Evolutionary conservation across 2,888 invertebrate species (phyloP).

Genomic region (Rapana venosa): DNA sequence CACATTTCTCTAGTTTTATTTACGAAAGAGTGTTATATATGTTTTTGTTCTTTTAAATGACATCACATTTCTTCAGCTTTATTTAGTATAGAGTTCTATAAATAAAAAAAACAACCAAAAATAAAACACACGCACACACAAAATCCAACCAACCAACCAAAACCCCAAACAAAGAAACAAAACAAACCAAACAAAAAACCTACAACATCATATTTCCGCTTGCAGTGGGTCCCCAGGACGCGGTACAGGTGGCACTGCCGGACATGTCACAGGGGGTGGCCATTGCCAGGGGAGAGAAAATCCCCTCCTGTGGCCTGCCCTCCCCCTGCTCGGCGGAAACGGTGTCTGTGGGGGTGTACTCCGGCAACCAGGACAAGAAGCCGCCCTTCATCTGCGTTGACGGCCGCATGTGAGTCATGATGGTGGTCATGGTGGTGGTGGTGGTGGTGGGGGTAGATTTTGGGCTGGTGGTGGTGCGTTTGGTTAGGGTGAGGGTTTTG

Average conservation of each 20-base stretch:
- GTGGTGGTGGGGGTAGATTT: not conserved
- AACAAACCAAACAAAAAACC: no score
- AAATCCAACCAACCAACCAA: no score
- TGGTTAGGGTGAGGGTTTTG: not conserved
- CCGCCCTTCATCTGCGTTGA: constrained; percentile 81
- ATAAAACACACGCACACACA: no score
- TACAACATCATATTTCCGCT: not conserved
- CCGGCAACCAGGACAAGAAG: constrained; percentile 80
- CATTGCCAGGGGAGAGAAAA: constrained; percentile 63
- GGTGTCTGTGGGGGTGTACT: constrained; percentile 79
- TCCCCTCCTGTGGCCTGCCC: constrained; percentile 79
- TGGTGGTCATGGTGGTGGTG: no score
- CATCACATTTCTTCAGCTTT: no score
- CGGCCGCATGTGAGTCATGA: constrained; percentile 79
- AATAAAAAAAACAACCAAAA: no score
- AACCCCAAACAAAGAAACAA: no score
- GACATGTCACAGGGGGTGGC: constrained; percentile 52
- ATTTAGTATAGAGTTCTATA: no score
- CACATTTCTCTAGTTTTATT: no score
- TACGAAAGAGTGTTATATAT: no score
- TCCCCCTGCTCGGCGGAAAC: constrained; percentile 76
- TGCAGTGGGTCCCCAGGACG: constrained; percentile 64
- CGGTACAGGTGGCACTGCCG: constrained; percentile 56
- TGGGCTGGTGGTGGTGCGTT: not conserved
- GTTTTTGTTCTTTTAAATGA: no score